Conservation (phyloP, 2,888 invertebrate genomes). For the Branchellion lobata region DNA sequence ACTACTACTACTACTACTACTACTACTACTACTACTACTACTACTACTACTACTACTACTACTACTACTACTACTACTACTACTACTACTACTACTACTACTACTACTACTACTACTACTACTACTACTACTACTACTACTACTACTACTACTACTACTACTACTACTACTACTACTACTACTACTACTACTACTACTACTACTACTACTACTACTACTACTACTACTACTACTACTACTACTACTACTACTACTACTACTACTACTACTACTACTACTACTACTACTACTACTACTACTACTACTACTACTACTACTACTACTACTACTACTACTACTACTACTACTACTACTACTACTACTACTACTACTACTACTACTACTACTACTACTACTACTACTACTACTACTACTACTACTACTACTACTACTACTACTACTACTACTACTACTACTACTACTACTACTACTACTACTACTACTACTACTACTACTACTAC, state of each 20-base stretch:
- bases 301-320: slow-evolving; percentile 29
- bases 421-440: slow-evolving; percentile 29
- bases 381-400: too few relatives aligned
- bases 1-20: slow-evolving; percentile 29
- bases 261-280: slow-evolving; percentile 29
- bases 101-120: slow-evolving; percentile 29
- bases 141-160: slow-evolving; percentile 29
- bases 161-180: slow-evolving; percentile 29
- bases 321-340: slow-evolving; percentile 29
- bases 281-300: slow-evolving; percentile 29
- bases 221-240: slow-evolving; percentile 29
- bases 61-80: slow-evolving; percentile 26
- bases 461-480: slow-evolving; percentile 29
- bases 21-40: slow-evolving; percentile 26
- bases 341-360: slow-evolving; percentile 19
- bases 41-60: slow-evolving; percentile 29
- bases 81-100: slow-evolving; percentile 26
- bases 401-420: slow-evolving; percentile 1
- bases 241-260: slow-evolving; percentile 29
- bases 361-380: neutral
- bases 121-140: slow-evolving; percentile 29
- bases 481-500: slow-evolving; percentile 29
- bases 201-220: slow-evolving; percentile 29
- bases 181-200: slow-evolving; percentile 29
- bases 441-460: slow-evolving; percentile 29